These are phyloP conservation scores for Luffia ferchaultella DNA, from an alignment of 2,888 invertebrate genomes.

Conservation along the genomic window DNA sequence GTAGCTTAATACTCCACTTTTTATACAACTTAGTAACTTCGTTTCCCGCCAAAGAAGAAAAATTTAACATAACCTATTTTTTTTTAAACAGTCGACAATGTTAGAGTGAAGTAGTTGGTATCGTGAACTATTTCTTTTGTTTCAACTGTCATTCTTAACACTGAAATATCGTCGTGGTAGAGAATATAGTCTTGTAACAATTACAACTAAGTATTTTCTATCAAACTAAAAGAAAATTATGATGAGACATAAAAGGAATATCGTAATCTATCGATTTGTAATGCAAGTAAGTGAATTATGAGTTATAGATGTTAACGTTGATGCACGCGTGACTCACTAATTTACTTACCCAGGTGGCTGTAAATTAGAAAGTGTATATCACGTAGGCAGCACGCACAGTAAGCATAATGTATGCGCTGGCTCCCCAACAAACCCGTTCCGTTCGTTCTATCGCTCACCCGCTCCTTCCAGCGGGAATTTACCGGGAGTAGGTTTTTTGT, in stretches of 20 bases:
- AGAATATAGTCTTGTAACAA: background rate
- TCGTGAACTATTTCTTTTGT: too few relatives aligned
- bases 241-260: background rate
- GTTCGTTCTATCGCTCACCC: conserved; percentile 1
- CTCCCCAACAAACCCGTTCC: conserved; percentile 32
- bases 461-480: background rate
- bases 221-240: background rate
- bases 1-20: too few relatives aligned
- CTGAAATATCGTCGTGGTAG: too few relatives aligned
- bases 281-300: background rate
- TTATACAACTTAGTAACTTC: too few relatives aligned
- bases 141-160: too few relatives aligned
- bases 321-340: background rate
- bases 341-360: background rate
- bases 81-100: too few relatives aligned
- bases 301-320: background rate
- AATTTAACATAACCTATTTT: too few relatives aligned
- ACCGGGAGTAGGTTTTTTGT: conserved; percentile 34
- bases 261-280: background rate
- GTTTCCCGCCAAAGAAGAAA: too few relatives aligned
- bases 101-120: too few relatives aligned
- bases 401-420: conserved; percentile 40
- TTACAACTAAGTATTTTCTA: background rate
- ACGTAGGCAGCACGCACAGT: conserved; percentile 25
- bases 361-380: conserved; percentile 48